A percentile compares a stretch with the other conserved stretches of the same genome.
phyloP scores from a whole-genome alignment of 2,797 vertebrate species.

The Myotis vivesi region DNA sequence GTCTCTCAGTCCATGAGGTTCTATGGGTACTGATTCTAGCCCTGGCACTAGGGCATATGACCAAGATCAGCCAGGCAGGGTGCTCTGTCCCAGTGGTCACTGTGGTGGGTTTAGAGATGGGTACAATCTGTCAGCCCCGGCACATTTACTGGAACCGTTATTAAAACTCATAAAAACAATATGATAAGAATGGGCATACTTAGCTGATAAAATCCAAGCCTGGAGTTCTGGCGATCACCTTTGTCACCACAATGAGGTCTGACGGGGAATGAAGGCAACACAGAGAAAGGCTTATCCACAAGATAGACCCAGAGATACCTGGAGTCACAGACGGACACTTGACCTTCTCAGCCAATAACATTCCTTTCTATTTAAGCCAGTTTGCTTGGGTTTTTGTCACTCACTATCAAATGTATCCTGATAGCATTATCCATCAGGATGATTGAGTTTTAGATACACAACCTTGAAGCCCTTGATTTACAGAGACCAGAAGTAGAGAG shows the following conservation, averaged over 20 bases:
- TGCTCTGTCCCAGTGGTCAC: not conserved
- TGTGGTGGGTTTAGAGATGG: not conserved
- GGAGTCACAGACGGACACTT: not conserved
- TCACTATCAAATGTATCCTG: not conserved
- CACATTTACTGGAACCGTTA: not conserved
- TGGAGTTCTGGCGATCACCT: not conserved
- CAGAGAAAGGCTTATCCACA: not conserved
- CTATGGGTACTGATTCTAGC: not conserved
- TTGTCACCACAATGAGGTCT: not conserved
- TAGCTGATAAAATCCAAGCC: not conserved
- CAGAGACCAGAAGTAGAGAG: conserved; percentile 7
- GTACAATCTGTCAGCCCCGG: not conserved
- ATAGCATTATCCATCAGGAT: not conserved
- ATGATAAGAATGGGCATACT: not conserved
- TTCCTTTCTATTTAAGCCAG: not conserved
- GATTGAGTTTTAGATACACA: not conserved
- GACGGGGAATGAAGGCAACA: not conserved
- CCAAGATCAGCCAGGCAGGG: not conserved
- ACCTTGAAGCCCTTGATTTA: not conserved
- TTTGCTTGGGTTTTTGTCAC: not conserved
- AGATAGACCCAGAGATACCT: not conserved
- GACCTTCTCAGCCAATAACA: not conserved
- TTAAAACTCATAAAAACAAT: conserved; percentile 5
- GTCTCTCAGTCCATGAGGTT: not conserved
- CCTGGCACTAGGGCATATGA: not conserved